These are phyloP conservation scores for Merluccius polli DNA, from an alignment of 2,797 vertebrate species.

Conservation along the genomic window DNA sequence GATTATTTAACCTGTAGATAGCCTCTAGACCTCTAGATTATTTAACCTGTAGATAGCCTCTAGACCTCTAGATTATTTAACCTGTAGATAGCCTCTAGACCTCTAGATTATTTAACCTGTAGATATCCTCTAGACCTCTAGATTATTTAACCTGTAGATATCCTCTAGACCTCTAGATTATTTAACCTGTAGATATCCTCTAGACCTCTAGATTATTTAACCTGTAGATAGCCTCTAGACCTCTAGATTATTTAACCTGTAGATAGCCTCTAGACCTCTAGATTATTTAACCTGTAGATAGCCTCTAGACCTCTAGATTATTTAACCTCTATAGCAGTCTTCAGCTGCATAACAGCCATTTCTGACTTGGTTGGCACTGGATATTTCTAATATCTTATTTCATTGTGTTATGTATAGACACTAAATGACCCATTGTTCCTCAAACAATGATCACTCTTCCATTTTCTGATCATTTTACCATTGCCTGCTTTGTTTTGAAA, in stretches of 20 bases:
- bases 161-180: constrained; percentile 29
- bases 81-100: constrained; percentile 42
- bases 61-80: too few species aligned
- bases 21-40: constrained; percentile 29
- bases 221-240: constrained; percentile 42
- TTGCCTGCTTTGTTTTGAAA: too few species aligned
- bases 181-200: background rate
- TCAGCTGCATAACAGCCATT: too few species aligned
- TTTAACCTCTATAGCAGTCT: background rate
- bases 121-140: too few species aligned
- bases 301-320: constrained; percentile 29
- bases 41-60: background rate
- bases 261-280: too few species aligned
- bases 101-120: background rate
- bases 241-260: background rate
- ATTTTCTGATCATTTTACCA: too few species aligned
- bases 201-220: too few species aligned
- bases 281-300: constrained; percentile 38
- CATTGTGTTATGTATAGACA: too few species aligned
- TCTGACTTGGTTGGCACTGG: too few species aligned
- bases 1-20: constrained; percentile 38
- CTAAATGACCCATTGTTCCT: too few species aligned
- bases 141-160: constrained; percentile 38
- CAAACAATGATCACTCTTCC: too few species aligned
- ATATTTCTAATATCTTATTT: too few species aligned